These are phyloP conservation scores for Miniopterus natalensis DNA, from an alignment of 2,113 vertebrate species.

Conservation along the genomic window DNA sequence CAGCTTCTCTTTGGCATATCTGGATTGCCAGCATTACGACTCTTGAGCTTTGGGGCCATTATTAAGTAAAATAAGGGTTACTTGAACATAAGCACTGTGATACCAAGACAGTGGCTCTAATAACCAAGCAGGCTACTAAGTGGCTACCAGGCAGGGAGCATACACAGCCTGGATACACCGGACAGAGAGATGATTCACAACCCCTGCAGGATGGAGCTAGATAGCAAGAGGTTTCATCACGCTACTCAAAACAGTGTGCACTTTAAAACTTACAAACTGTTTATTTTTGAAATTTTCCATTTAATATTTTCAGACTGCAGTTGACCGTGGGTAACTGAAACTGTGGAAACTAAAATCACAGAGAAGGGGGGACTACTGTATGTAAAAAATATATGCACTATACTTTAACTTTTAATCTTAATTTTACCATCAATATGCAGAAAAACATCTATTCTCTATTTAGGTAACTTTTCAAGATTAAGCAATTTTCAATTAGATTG, in stretches of 20 bases:
- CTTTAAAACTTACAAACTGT: not conserved
- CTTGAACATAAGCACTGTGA: not conserved
- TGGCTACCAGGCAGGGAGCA: not conserved
- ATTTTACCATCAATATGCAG: not conserved
- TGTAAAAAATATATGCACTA: not conserved
- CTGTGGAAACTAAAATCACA: not conserved
- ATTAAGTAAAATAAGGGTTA: not conserved
- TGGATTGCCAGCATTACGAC: not conserved
- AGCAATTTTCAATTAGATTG: not conserved
- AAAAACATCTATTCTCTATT: conserved; percentile 16
- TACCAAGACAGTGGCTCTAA: not conserved
- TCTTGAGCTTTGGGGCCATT: not conserved
- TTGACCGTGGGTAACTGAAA: not conserved
- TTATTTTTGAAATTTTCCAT: not conserved
- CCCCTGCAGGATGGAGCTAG: not conserved
- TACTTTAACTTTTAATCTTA: not conserved
- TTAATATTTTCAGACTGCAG: not conserved
- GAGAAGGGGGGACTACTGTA: not conserved
- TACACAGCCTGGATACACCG: not conserved
- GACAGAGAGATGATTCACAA: not conserved
- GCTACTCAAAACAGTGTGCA: not conserved
- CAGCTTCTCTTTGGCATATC: not conserved
- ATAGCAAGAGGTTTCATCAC: not conserved
- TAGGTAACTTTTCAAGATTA: not conserved
- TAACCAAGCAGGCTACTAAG: not conserved